Evolutionary conservation across 2,888 invertebrate species (phyloP).

Genomic region (Catocala fraxini): DNA sequence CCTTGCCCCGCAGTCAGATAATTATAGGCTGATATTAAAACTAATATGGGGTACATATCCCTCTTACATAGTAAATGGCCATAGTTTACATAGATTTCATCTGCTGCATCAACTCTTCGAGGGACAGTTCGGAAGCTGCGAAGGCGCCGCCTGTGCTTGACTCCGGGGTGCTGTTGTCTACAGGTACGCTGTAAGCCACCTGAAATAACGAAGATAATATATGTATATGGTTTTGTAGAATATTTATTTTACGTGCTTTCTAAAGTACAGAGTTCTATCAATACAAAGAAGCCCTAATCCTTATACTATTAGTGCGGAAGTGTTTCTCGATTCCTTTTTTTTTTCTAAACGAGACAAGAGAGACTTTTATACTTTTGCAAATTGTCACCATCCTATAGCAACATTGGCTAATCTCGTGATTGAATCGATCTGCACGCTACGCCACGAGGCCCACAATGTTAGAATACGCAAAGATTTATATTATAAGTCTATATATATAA

Average conservation of each 20-base stretch:
- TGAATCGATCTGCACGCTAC: no score
- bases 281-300: no score
- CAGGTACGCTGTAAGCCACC: slow-evolving; percentile 92
- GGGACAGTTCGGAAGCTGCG: slow-evolving; percentile 88
- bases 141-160: slow-evolving; percentile 79
- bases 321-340: no score
- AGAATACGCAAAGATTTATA: not conserved
- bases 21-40: not conserved
- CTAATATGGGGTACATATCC: not conserved
- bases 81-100: slow-evolving; percentile 93
- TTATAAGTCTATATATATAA: not conserved
- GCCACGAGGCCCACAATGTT: no score
- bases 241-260: no score
- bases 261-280: no score
- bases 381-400: no score
- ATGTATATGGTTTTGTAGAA: not conserved
- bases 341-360: no score
- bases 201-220: slow-evolving; percentile 45
- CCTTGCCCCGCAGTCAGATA: not conserved
- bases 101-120: slow-evolving; percentile 97
- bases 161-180: slow-evolving; percentile 74
- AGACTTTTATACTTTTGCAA: no score
- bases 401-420: no score
- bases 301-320: no score
- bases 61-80: not conserved